Conservation (phyloP, 1,140 invertebrate genomes). For the Odontomachus brunneus region DNA sequence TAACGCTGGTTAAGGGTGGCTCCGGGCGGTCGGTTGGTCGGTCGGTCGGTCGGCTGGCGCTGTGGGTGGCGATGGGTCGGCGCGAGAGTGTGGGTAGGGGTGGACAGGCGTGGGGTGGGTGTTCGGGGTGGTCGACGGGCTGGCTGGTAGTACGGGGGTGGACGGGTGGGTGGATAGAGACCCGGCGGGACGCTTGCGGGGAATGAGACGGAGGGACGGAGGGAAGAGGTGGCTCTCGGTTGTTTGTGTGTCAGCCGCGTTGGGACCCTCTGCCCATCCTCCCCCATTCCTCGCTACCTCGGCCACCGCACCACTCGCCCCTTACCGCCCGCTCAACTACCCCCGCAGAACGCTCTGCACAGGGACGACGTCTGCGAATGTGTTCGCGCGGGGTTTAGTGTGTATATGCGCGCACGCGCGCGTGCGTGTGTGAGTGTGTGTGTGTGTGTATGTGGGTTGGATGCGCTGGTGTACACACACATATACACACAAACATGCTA, state of each 20-base stretch:
- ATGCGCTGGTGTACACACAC: constrained; percentile 4
- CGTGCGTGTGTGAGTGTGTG: constrained; percentile 57
- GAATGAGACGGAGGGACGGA: constrained; percentile 64
- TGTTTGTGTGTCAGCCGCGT: constrained; percentile 83
- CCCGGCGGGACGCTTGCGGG: constrained; percentile 37
- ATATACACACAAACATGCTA: constrained; percentile 23
- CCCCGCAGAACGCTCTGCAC: constrained; percentile 61
- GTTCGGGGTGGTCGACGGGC: constrained; percentile 64
- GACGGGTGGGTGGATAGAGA: constrained; percentile 52
- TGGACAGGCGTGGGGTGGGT: constrained; percentile 56
- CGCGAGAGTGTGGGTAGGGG: constrained; percentile 58
- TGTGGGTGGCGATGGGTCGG: constrained; percentile 68
- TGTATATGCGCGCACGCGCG: constrained; percentile 57
- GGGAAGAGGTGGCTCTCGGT: constrained; percentile 78
- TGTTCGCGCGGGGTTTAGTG: constrained; percentile 34
- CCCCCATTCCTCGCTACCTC: constrained; percentile 59
- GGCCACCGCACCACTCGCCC: constrained; percentile 62
- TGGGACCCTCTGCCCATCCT: constrained; percentile 77
- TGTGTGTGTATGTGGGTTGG: constrained; percentile 49
- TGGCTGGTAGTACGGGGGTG: constrained; percentile 57
- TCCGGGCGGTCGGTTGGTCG: constrained; percentile 53
- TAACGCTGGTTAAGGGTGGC: constrained; percentile 72
- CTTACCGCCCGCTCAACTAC: constrained; percentile 74
- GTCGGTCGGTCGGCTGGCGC: constrained; percentile 47
- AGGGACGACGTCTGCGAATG: constrained; percentile 67